phyloP scores from a whole-genome alignment of 2,888 invertebrate genomes.

The Lumbricus terrestris region DNA sequence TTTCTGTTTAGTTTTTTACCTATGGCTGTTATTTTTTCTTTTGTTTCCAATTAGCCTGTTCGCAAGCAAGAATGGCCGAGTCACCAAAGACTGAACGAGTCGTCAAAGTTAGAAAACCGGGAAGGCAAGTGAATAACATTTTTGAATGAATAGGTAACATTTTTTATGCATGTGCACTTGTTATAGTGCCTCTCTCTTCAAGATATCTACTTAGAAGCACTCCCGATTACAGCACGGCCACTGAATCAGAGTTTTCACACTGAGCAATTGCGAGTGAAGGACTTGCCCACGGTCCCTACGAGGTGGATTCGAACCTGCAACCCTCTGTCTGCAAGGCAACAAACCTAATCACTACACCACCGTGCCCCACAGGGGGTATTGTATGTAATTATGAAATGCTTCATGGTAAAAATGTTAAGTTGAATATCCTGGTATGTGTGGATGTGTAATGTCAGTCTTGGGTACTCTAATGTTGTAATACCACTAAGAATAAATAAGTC shows the following conservation, averaged over 20 bases:
- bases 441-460: not conserved
- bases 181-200: too few relatives aligned
- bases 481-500: not conserved
- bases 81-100: conserved; percentile 7
- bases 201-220: too few relatives aligned
- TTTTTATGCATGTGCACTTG: too few relatives aligned
- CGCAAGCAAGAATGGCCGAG: conserved; percentile 22
- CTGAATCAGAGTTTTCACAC: too few relatives aligned
- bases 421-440: not conserved
- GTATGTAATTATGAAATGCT: not conserved
- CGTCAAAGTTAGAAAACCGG: conserved; percentile 27
- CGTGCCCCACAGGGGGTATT: too few relatives aligned
- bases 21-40: not conserved
- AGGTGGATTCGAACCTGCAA: too few relatives aligned
- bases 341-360: too few relatives aligned
- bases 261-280: too few relatives aligned
- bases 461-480: not conserved
- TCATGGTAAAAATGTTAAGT: not conserved
- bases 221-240: too few relatives aligned
- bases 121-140: conserved; percentile 26
- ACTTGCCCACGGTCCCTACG: too few relatives aligned
- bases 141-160: too few relatives aligned
- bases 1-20: not conserved
- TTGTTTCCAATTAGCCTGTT: not conserved
- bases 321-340: too few relatives aligned